Percentiles rank a stretch among this genome's conserved stretches.
phyloP scores from a whole-genome alignment of 92 coral and sea anemone genomes.

The Porites cylindrica region DNA sequence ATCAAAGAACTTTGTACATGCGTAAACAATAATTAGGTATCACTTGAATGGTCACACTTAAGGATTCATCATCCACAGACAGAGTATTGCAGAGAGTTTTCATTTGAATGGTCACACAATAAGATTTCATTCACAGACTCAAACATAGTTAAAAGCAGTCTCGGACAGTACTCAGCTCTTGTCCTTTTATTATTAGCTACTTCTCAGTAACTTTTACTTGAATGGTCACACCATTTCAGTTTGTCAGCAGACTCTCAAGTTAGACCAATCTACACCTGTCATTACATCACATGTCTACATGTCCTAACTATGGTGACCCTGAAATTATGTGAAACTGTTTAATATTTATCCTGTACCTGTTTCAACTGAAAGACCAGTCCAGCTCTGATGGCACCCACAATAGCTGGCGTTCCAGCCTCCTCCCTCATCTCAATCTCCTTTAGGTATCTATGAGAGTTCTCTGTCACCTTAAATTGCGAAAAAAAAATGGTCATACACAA shows the following conservation, averaged over 20 bases:
- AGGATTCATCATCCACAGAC: too few relatives aligned
- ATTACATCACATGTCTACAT: neutral
- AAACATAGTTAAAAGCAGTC: too few relatives aligned
- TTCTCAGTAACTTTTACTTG: too few relatives aligned
- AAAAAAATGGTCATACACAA: neutral
- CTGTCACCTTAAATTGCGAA: constrained; percentile 77
- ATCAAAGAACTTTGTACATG: too few relatives aligned
- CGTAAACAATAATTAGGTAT: too few relatives aligned
- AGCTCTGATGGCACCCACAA: constrained; percentile 97
- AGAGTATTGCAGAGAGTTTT: too few relatives aligned
- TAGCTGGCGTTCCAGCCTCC: constrained; percentile 98
- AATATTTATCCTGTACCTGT: constrained; percentile 59
- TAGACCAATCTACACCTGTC: neutral
- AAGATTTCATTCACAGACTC: neutral
- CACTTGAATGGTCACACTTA: too few relatives aligned
- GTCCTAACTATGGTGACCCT: neutral
- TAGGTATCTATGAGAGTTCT: constrained; percentile 90
- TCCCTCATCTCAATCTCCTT: constrained; percentile 96
- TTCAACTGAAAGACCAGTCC: constrained; percentile 97
- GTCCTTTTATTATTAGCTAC: too few relatives aligned
- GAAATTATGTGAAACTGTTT: too few relatives aligned
- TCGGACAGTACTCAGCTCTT: too few relatives aligned
- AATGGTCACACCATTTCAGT: neutral
- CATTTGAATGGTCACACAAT: neutral
- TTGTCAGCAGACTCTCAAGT: neutral